phyloP scores from a whole-genome alignment of 2,113 vertebrate species.

The Cololabis saira region DNA sequence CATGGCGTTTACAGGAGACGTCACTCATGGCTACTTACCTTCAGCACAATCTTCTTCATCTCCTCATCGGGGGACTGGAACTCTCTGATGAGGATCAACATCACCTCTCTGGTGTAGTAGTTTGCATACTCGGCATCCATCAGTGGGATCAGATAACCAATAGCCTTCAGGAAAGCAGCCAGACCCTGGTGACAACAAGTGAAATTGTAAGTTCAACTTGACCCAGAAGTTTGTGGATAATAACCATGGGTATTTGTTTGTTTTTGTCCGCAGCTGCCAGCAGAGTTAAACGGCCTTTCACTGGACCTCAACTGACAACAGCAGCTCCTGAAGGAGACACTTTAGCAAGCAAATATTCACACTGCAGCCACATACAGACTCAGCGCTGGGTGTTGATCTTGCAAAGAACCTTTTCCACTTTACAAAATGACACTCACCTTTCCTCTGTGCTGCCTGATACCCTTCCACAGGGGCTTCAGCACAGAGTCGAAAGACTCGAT shows the following conservation, averaged over 20 bases:
- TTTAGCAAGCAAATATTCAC: constrained; percentile 60
- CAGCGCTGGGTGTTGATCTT: constrained; percentile 58
- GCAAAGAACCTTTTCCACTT: not conserved
- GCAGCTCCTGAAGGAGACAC: constrained; percentile 27
- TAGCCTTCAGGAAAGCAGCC: constrained; percentile 98
- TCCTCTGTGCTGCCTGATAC: constrained; percentile 98
- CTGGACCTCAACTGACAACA: constrained; percentile 48
- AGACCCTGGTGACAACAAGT: constrained; percentile 84
- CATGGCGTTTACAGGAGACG: not conserved
- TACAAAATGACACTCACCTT: constrained; percentile 79
- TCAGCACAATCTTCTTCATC: constrained; percentile 99
- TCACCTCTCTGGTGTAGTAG: constrained; percentile 98
- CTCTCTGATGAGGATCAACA: constrained; percentile 99
- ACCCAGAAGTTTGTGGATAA: no score
- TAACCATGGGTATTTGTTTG: not conserved
- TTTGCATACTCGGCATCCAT: constrained; percentile 99
- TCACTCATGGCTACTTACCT: constrained; percentile 77
- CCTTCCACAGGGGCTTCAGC: constrained; percentile 98
- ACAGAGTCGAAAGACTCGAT: constrained; percentile 99
- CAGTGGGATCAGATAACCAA: constrained; percentile 97
- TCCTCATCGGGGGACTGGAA: constrained; percentile 99
- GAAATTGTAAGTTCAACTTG: not conserved
- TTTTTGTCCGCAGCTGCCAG: constrained; percentile 44
- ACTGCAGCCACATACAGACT: constrained; percentile 51
- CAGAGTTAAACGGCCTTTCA: constrained; percentile 16